Evolutionary conservation across 2,113 vertebrate species (phyloP).

Genomic region (Propithecus coquereli): DNA sequence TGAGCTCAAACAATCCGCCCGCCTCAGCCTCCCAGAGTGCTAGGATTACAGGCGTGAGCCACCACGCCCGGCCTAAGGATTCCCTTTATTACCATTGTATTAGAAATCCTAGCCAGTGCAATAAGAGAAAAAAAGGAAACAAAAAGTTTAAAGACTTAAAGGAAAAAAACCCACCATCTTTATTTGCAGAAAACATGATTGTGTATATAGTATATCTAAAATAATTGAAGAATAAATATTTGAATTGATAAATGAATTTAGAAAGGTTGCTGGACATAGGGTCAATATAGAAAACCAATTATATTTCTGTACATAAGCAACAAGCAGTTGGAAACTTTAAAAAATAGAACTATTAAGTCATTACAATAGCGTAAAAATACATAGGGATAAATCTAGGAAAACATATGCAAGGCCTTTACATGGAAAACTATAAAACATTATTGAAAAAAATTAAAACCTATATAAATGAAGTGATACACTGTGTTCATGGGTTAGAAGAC

Average conservation of each 20-base stretch:
- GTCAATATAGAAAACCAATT: not conserved
- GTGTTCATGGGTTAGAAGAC: not conserved
- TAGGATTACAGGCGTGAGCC: no score
- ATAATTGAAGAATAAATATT: slow-evolving; percentile 16
- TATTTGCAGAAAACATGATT: slow-evolving; percentile 19
- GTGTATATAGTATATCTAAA: not conserved
- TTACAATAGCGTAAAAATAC: not conserved
- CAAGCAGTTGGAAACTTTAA: not conserved
- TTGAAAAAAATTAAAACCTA: slow-evolving; percentile 12
- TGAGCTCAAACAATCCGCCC: no score
- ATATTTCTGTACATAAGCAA: not conserved
- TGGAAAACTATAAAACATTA: not conserved
- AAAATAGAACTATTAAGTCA: not conserved
- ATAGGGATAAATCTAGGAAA: not conserved
- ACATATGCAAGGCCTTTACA: not conserved
- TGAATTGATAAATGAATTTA: not conserved
- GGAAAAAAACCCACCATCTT: not conserved
- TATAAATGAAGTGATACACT: not conserved
- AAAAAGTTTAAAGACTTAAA: not conserved
- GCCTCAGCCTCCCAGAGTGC: no score
- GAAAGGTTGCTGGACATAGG: not conserved
- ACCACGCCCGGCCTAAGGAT: no score
- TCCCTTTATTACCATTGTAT: not conserved
- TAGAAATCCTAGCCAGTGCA: not conserved
- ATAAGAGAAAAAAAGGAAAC: not conserved